Base-by-base conservation (phyloP, 1,140 invertebrate species). In the Diuraphis noxia region DNA sequence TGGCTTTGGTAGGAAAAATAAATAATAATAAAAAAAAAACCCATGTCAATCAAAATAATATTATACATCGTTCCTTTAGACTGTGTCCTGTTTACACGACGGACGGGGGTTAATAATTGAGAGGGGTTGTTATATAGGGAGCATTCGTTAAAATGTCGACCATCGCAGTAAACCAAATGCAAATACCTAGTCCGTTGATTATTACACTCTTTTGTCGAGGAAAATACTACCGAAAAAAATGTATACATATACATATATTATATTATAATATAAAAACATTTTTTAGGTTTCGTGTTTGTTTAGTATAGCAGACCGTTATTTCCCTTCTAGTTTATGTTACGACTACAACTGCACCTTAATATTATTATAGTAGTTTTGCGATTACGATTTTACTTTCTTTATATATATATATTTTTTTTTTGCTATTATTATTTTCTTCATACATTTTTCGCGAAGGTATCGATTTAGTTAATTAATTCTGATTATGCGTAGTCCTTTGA, bases 151-250 rank as follows among this genome's bases (percentile, higher is more conserved):
- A 72, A 72, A 72, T n/a, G 56, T 72, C 30, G 30, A 72, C 56
- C n/a, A 17, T 13, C n/a, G 13, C 1, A 5, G 56, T 72, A 72
- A 72, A n/a, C 56, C 56, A 6, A 72, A 72, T 72, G 56, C 56
- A 72, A 72, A 72, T 72, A 72, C 56, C 56, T 72, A 72, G 30
- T 72, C 56, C 56, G 56, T n/a, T 72, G 56, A 72, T 72, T 72
- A 30, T 56, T 56, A 72, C 56, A n/a, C 13, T 72, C 56, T 72
- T 72, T 72, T n/a, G 56, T 17, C 56, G 30, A 19, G 30, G 56
- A 72, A 72, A 72, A 72, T 1, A n/a, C 4, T 72, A 0, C 56
- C 56, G 13, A 72, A 72, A 72, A 72, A 63, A 63, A 63, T n/a
- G n/a, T n/a, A 49, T 43, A 13, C 8, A 21, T 10, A 56, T 5